Base-by-base conservation (phyloP, 2,888 invertebrate genomes). In the Halictus ligatus region DNA sequence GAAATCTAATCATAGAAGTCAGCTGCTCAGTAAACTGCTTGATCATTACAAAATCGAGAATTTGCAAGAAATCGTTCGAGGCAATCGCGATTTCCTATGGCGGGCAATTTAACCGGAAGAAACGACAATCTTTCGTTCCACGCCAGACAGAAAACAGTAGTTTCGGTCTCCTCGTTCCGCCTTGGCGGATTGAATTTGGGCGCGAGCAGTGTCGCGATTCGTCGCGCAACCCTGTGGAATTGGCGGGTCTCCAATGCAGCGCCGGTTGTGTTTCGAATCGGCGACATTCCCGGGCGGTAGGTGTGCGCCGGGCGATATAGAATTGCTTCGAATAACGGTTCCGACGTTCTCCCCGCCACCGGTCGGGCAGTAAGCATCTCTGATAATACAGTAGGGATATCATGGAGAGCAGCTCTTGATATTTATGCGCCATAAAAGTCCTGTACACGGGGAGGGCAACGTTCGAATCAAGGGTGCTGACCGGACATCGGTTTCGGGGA, bases 361-460 rank as follows among this genome's bases (percentile, higher is more conserved):
- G 73, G 78, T 84, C 80, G 78, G 80, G 79, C 88, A 84, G 88
- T 91, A 89, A 93, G 90, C 92, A 93, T 93, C 93, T 92, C 93
- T 92, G 94, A 94, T 95, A 94, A 95, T 95, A 93, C 93, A 93
- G 92, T 92, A 92, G 92, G 92, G 93, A 92, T 94, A 94, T 94
- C 94, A 92, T 90, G 92, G 92, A 92, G 93, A 93, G 94, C 94
- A 93, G 94, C 94, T 94, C 94, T 93, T 92, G 94, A 95, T 95
- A 94, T 95, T 95, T 95, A 95, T 95, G 95, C 93, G 93, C 94
- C 92, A 95, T 95, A 95, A 95, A 95, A 94, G 94, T 94, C 93
- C 89, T 91, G 92, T 92, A 91, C 91, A 90, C 90, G 89, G 91
- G 91, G 85, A 91, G 93, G 92, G 92, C 92, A 92, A 91, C 83